phyloP scores from a whole-genome alignment of 2,888 invertebrate genomes.

The Hecatera dysodea region DNA sequence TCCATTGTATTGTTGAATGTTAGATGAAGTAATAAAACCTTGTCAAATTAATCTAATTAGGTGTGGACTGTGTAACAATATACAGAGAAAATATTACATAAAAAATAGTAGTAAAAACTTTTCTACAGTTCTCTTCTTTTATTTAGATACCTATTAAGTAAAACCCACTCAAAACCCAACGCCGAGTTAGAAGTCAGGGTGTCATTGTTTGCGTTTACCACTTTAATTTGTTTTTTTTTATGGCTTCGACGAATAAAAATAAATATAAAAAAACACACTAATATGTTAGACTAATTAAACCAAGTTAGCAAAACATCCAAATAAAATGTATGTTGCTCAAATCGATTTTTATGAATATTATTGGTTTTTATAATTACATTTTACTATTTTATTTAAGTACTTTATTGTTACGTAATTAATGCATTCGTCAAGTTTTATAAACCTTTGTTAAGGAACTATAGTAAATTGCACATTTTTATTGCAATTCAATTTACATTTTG shows the following conservation, averaged over 20 bases:
- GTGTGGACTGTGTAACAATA: neutral
- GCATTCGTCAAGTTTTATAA: conserved; percentile 14
- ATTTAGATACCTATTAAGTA: neutral
- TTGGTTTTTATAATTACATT: neutral
- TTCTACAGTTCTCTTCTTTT: neutral
- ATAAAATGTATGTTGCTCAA: too few relatives aligned
- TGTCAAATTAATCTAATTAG: conserved; percentile 1
- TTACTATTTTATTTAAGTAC: neutral
- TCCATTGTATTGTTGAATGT: conserved; percentile 1
- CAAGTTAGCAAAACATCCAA: too few relatives aligned
- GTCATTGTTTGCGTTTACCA: too few relatives aligned
- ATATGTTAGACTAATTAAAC: too few relatives aligned
- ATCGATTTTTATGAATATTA: too few relatives aligned
- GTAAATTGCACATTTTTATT: conserved; percentile 2
- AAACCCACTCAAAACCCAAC: neutral
- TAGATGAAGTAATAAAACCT: neutral
- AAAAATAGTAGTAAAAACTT: neutral
- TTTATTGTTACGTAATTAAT: conserved; percentile 10
- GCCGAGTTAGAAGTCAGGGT: too few relatives aligned
- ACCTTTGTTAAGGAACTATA: neutral
- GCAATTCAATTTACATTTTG: conserved; percentile 6
- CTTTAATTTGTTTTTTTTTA: too few relatives aligned
- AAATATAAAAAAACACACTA: too few relatives aligned
- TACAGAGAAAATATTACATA: neutral
- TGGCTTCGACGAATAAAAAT: too few relatives aligned